Percentiles rank a stretch among this genome's conserved stretches.
phyloP scores from a whole-genome alignment of 2,888 invertebrate genomes.

The Drosophila birchii region DNA sequence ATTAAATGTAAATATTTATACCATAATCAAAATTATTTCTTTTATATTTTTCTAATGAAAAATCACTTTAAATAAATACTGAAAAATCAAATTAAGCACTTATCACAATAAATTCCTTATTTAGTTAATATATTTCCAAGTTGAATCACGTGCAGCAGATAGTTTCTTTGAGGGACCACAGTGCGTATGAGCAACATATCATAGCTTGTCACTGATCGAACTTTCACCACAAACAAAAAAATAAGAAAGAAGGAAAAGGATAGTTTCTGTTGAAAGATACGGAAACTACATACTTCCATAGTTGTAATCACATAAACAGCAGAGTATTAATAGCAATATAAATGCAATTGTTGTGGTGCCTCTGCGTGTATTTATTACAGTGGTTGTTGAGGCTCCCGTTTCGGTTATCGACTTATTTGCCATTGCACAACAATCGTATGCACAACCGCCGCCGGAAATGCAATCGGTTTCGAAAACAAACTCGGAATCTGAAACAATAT shows the following conservation, averaged over 20 bases:
- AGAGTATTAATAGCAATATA: slow-evolving; percentile 72
- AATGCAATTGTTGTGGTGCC: slow-evolving; percentile 64
- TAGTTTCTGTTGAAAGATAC: too few relatives aligned
- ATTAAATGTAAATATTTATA: background rate
- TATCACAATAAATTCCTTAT: background rate
- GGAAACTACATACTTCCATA: slow-evolving; percentile 67
- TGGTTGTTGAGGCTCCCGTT: slow-evolving; percentile 37
- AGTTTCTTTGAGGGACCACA: background rate
- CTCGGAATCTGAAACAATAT: slow-evolving; percentile 2
- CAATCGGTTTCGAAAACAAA: slow-evolving; percentile 37
- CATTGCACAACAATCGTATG: slow-evolving; percentile 72
- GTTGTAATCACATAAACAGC: slow-evolving; percentile 77
- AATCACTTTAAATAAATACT: background rate
- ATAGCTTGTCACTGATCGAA: slow-evolving; percentile 10
- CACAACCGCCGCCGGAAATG: slow-evolving; percentile 37
- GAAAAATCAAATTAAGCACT: background rate
- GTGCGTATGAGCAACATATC: slow-evolving; percentile 1
- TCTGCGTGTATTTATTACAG: slow-evolving; percentile 62
- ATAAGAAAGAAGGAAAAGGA: background rate
- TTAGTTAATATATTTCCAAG: background rate
- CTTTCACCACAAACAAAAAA: slow-evolving; percentile 11
- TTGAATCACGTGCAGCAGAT: background rate
- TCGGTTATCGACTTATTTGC: slow-evolving; percentile 65
- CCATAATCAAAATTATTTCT: background rate
- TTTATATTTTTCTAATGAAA: background rate